Evolutionary conservation across 2,113 vertebrate genomes (phyloP).

Genomic region (Dolichallabes microphthalmus): DNA sequence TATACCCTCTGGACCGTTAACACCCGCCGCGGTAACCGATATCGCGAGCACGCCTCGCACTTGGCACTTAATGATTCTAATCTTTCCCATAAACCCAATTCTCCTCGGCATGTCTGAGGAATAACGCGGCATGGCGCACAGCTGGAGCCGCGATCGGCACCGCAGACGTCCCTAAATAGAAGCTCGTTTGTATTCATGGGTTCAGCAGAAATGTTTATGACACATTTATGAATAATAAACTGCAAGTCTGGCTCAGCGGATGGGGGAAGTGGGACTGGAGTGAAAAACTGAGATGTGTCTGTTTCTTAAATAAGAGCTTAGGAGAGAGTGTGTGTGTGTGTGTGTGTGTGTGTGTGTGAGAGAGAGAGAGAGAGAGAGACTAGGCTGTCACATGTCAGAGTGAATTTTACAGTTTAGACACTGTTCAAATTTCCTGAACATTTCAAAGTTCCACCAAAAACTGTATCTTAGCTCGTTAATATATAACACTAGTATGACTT

Average conservation of each 20-base stretch:
- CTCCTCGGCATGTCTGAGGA: not conserved
- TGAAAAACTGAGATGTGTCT: not conserved
- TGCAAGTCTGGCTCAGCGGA: not conserved
- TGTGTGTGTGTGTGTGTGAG: constrained; percentile 8
- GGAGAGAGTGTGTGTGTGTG: constrained; percentile 11
- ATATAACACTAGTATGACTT: not conserved
- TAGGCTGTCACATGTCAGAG: constrained; percentile 3
- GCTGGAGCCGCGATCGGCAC: not conserved
- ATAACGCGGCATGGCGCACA: constrained; percentile 13
- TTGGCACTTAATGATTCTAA: not conserved
- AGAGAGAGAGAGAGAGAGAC: not conserved
- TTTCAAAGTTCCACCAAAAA: not conserved
- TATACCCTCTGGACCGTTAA: not conserved
- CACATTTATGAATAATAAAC: constrained; percentile 27
- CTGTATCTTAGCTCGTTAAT: too few species aligned
- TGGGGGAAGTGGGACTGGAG: not conserved
- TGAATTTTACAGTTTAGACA: not conserved
- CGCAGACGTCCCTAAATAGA: not conserved
- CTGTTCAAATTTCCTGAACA: not conserved
- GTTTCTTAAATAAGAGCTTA: constrained; percentile 3
- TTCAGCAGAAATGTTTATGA: constrained; percentile 9
- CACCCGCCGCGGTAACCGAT: not conserved
- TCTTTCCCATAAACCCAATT: not conserved
- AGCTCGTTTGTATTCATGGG: constrained; percentile 3
- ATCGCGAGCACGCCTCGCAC: too few species aligned